Percentiles rank a stretch among this genome's conserved stretches.
Conservation (phyloP, 2,888 invertebrate genomes). For the Ichneumon xanthorius region DNA sequence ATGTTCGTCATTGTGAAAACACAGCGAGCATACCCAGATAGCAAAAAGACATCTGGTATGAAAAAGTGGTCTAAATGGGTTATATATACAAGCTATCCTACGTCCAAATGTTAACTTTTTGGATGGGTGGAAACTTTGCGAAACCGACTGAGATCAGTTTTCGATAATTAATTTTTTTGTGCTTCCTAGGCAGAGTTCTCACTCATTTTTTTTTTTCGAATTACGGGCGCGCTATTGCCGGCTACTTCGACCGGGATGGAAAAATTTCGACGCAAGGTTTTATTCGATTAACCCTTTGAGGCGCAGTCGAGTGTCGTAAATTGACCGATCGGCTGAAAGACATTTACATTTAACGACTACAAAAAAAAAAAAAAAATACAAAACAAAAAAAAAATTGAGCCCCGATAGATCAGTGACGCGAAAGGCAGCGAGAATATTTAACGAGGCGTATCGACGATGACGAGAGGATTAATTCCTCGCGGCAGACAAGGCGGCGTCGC, state of each 20-base stretch:
- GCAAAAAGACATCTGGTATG: no score
- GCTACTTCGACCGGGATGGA: background rate
- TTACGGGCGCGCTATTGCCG: background rate
- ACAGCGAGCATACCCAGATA: background rate
- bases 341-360: background rate
- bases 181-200: background rate
- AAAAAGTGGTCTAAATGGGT: no score
- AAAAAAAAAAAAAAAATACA: background rate
- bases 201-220: background rate
- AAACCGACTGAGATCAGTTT: no score
- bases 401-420: background rate
- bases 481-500: conserved; percentile 61
- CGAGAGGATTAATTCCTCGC: conserved; percentile 21
- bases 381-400: background rate
- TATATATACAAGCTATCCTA: no score
- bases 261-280: background rate
- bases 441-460: conserved; percentile 4
- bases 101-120: no score
- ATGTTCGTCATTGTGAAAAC: background rate
- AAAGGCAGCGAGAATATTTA: conserved; percentile 15
- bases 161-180: background rate
- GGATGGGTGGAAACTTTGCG: no score
- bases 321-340: background rate
- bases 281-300: background rate
- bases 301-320: background rate